These are phyloP conservation scores for Pseudolaguvia tuberculata DNA, from an alignment of 2,113 vertebrate genomes.

Conservation along the genomic window DNA sequence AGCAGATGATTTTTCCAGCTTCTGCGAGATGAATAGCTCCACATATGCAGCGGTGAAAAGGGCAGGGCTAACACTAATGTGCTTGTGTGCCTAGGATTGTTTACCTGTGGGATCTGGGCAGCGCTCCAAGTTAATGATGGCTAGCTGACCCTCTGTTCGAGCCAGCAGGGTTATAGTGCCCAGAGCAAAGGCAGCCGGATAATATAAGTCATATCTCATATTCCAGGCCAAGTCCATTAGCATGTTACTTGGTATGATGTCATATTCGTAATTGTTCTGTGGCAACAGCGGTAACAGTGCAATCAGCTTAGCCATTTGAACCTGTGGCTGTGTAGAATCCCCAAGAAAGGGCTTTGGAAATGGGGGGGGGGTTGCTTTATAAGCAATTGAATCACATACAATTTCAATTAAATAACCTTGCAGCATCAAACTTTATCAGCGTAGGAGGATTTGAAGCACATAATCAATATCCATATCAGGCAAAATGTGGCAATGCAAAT, in stretches of 20 bases:
- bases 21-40: slow-evolving; percentile 24
- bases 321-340: slow-evolving; percentile 42
- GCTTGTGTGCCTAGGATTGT: not conserved
- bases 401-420: slow-evolving; percentile 51
- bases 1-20: slow-evolving; percentile 34
- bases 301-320: slow-evolving; percentile 51
- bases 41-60: slow-evolving; percentile 13
- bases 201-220: slow-evolving; percentile 38
- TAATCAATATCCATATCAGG: slow-evolving; percentile 45
- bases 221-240: slow-evolving; percentile 45
- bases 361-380: slow-evolving; percentile 42
- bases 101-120: slow-evolving; percentile 29
- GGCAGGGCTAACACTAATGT: slow-evolving; percentile 11
- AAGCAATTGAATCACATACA: slow-evolving; percentile 42
- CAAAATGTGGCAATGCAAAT: slow-evolving; percentile 40
- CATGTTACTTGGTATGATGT: slow-evolving; percentile 46
- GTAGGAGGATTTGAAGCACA: slow-evolving; percentile 44
- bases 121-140: slow-evolving; percentile 15
- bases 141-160: slow-evolving; percentile 26
- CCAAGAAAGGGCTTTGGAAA: slow-evolving; percentile 44
- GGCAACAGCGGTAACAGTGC: slow-evolving; percentile 47
- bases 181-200: slow-evolving; percentile 17
- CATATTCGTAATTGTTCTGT: slow-evolving; percentile 53
- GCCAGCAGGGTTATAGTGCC: slow-evolving; percentile 4
- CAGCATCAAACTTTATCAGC: slow-evolving; percentile 54